Conservation (phyloP, 1,140 invertebrate genomes). For the Diabrotica virgifera region DNA sequence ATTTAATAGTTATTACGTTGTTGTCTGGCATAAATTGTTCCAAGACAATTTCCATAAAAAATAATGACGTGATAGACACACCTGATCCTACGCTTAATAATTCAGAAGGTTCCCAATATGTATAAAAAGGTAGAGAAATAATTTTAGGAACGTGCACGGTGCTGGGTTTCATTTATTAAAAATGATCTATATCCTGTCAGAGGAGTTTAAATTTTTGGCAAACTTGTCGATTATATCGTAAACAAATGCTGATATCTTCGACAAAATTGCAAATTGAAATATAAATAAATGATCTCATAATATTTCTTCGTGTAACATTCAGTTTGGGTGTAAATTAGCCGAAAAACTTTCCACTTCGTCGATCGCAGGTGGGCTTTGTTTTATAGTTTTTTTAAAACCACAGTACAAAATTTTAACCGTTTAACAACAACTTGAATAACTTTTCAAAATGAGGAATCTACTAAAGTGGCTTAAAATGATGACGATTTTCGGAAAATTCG, state of each 20-base stretch:
- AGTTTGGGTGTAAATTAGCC: no score
- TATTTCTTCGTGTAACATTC: no score
- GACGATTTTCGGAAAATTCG: no score
- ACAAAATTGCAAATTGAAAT: background rate
- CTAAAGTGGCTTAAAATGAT: no score
- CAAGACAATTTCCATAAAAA: background rate
- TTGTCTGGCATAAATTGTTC: background rate
- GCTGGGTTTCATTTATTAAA: conserved; percentile 1
- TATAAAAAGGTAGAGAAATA: background rate
- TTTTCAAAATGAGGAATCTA: no score
- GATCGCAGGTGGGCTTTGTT: no score
- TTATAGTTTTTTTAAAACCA: no score
- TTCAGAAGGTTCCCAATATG: background rate
- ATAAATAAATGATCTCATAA: background rate
- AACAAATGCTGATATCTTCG: background rate
- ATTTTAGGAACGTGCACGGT: conserved; percentile 1
- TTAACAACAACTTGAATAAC: no score
- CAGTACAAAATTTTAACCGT: no score
- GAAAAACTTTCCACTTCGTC: no score
- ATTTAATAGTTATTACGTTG: background rate
- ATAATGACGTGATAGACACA: background rate
- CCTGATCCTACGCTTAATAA: background rate
- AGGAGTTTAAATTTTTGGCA: background rate
- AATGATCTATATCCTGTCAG: conserved; percentile 2
- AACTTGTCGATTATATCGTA: background rate